Percentiles rank a stretch among this genome's conserved stretches.
phyloP scores from a whole-genome alignment of 2,797 vertebrate genomes.

The Jordanella pulchra region DNA sequence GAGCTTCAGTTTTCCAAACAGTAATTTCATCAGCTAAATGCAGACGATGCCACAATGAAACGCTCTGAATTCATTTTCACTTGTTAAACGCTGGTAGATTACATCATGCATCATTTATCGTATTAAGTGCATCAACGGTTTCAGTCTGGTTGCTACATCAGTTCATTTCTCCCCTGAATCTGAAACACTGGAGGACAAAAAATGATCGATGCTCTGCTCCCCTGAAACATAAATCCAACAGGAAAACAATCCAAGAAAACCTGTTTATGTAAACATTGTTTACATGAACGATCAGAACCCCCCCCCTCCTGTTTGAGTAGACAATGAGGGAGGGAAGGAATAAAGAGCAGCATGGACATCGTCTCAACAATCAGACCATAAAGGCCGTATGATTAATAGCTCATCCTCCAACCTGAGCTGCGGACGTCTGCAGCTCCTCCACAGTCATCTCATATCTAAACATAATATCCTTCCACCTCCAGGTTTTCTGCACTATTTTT shows the following conservation, averaged over 20 bases:
- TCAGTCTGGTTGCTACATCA: conserved; percentile 1
- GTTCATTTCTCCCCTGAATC: neutral
- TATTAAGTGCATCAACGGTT: neutral
- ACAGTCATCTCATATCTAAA: too few relatives aligned
- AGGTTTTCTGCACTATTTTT: neutral
- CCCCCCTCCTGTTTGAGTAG: too few relatives aligned
- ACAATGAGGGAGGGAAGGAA: too few relatives aligned
- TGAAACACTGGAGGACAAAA: neutral
- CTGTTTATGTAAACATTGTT: neutral
- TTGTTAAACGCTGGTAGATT: neutral
- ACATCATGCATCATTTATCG: neutral
- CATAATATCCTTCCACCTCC: neutral
- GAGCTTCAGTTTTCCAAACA: too few relatives aligned
- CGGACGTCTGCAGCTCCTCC: too few relatives aligned
- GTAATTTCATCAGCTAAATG: neutral
- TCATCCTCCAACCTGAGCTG: too few relatives aligned
- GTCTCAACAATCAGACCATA: too few relatives aligned
- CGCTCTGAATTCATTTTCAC: neutral
- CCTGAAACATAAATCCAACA: neutral
- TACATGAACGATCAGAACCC: too few relatives aligned
- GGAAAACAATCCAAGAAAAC: neutral
- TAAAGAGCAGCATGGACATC: too few relatives aligned
- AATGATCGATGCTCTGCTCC: neutral
- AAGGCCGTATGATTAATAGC: too few relatives aligned
- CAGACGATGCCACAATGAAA: neutral